phyloP scores from a whole-genome alignment of 2,113 vertebrate genomes.

The Anser brachyrhynchus region DNA sequence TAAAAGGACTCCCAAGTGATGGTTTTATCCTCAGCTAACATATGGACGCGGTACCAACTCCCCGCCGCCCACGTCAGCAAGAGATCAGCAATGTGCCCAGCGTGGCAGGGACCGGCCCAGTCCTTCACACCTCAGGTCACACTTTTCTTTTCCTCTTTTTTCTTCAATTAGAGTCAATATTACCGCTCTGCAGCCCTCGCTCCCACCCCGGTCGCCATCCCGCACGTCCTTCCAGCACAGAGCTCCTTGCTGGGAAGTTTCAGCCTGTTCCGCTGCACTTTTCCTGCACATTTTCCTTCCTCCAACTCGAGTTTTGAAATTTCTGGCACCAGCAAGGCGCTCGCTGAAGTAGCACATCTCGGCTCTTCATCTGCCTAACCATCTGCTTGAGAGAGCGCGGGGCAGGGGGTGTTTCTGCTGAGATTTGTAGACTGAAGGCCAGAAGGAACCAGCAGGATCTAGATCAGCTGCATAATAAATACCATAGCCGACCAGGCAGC shows the following conservation, averaged over 20 bases:
- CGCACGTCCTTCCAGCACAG: neutral
- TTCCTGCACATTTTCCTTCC: neutral
- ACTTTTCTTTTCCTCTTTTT: neutral
- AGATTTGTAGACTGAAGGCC: conserved; percentile 1
- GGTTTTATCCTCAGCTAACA: neutral
- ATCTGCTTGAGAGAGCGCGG: neutral
- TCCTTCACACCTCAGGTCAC: neutral
- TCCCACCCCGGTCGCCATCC: neutral
- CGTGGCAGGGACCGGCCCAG: neutral
- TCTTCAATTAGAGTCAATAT: neutral
- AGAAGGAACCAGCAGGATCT: neutral
- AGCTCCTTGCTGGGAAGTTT: neutral
- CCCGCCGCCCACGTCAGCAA: rapidly evolving
- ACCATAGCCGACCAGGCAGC: neutral
- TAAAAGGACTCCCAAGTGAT: neutral
- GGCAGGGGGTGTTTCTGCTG: neutral
- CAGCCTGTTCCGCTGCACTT: neutral
- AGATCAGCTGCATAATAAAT: neutral
- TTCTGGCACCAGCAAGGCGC: neutral
- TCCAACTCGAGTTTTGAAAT: neutral
- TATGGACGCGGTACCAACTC: neutral
- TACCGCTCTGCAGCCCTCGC: neutral
- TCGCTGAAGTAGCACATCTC: conserved; percentile 36
- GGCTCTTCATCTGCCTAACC: conserved; percentile 50
- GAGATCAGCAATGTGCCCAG: neutral